Evolutionary conservation across 1,140 invertebrate species (phyloP).

Genomic region (Eriocheir sinensis): DNA sequence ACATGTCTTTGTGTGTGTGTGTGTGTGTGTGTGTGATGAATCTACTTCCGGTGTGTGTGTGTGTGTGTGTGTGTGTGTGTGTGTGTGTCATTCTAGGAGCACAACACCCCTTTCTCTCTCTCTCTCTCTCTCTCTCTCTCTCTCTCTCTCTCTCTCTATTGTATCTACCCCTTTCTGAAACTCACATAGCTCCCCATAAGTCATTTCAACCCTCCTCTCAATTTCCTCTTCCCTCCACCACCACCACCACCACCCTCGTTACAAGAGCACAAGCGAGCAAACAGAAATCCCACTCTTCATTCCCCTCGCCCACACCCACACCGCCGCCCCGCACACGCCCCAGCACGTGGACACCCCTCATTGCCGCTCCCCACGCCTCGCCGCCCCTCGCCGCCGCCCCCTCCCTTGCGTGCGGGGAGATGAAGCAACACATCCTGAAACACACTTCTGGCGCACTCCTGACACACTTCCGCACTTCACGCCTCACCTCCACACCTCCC

Average conservation of each 20-base stretch:
- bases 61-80: too few relatives aligned
- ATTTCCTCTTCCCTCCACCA: neutral
- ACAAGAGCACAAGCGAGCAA: constrained; percentile 31
- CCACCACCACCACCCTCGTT: neutral
- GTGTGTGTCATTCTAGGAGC: too few relatives aligned
- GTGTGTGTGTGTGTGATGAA: too few relatives aligned
- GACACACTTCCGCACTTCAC: neutral
- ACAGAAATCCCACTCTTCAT: neutral
- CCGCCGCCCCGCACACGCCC: constrained; percentile 33
- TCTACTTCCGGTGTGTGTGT: too few relatives aligned
- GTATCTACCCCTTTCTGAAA: neutral
- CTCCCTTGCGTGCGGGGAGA: neutral
- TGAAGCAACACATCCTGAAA: neutral
- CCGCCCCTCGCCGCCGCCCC: neutral
- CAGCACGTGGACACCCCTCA: neutral
- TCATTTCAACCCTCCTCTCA: neutral
- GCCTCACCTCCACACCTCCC: too few relatives aligned
- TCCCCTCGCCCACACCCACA: neutral
- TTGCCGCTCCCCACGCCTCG: neutral
- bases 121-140: neutral
- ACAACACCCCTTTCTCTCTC: neutral
- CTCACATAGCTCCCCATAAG: neutral
- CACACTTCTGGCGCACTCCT: too few relatives aligned
- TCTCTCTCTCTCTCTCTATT: neutral
- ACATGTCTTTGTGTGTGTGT: too few relatives aligned